Base-by-base conservation (phyloP, 2,113 vertebrate genomes). In the Peucedramus taeniatus region DNA sequence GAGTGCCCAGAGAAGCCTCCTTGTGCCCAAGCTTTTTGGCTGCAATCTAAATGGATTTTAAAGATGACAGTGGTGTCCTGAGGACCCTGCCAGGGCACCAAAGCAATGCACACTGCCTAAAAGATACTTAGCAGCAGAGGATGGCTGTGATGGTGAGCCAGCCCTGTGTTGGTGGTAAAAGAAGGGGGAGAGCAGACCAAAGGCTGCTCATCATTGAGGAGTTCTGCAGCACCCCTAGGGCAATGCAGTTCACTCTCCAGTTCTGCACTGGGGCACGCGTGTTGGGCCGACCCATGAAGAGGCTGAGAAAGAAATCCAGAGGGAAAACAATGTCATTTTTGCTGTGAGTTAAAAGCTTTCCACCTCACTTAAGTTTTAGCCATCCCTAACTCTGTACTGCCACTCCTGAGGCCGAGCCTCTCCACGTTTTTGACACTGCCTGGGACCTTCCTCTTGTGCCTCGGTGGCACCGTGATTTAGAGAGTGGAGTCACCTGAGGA, bases 381-480 rank as follows among this genome's bases (percentile, higher is more conserved):
- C 8, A 6, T 61, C 13, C n/a, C 42, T 44, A 9, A 5, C 14
- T 20, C 28, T 3, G 5, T 11, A 1, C 53, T 53, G 44, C 68
- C 47, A 27, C n/a, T 31, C 37, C 61, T 57, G 42, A 35, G 11
- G 56, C 47, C 44, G 9, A 19, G 35, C 26, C 59, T 64, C 39
- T 30, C 42, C 78, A 9, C 0, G 0, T 61, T 44, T 12, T 9
- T 0, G 0, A 1, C 3, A 7, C 21, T 51, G 61, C 61, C 56
- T 35, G 42, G 23, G 3, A 0, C 7, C 2, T 8, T 13, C 45
- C 40, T 60, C 4, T 3, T 0, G 1, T 78, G 87, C 37, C 45
- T 66, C 0, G 0, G 17, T 11, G 6, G 30, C 3, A 0, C 7
- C 0, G 2, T 7, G 61, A 6, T 56, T n/a, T 13, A 30, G 30